Base-by-base conservation (phyloP, 2,113 vertebrate genomes). In the Bucco capensis region DNA sequence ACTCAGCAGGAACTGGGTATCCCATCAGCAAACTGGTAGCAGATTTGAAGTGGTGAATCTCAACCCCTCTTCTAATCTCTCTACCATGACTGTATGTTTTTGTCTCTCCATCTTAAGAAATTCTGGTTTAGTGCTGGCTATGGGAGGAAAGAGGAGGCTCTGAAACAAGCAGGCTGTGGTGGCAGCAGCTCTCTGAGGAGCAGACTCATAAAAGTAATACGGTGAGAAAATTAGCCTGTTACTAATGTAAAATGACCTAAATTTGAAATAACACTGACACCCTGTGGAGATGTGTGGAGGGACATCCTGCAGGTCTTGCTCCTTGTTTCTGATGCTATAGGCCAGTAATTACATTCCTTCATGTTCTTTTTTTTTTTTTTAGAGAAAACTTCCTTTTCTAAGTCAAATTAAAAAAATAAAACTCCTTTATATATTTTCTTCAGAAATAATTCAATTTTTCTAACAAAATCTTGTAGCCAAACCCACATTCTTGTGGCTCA, bases 251-350 rank as follows among this genome's bases (percentile, higher is more conserved):
- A 47, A 66, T 65, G 19, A 86, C 56, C 37, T 66, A 94, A 94
- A 93, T 74, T 13, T 96, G 95, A 96, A 93, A 90, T 88, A 90
- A 97, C 89, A 97, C 92, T 97, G 97, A 95, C 97, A 97, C 93
- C 97, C 38, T 94, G 97, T 97, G 97, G 97, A 93, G 74, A 50
- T 2, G 6, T n/a, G 25, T 18, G 85, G 95, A 81, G 44, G 50
- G 35, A 62, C 74, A 35, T 18, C 65, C 54, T 47, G 47, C 35
- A 42, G 53, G 35, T 40, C 64, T 47, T 54, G 35, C 60, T 74
- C 11, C 33, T 22, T 72, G 38, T 31, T 74, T 19, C 61, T 73
- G 27, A 14, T 64, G 8, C 9, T 47, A 0, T 16, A 37, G 40
- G 19, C 10, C 17, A 49, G 37, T 60, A 17, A 72, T 71, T n/a